Conservation (phyloP, 2,113 vertebrate species). For the Nansenia antarctica region DNA sequence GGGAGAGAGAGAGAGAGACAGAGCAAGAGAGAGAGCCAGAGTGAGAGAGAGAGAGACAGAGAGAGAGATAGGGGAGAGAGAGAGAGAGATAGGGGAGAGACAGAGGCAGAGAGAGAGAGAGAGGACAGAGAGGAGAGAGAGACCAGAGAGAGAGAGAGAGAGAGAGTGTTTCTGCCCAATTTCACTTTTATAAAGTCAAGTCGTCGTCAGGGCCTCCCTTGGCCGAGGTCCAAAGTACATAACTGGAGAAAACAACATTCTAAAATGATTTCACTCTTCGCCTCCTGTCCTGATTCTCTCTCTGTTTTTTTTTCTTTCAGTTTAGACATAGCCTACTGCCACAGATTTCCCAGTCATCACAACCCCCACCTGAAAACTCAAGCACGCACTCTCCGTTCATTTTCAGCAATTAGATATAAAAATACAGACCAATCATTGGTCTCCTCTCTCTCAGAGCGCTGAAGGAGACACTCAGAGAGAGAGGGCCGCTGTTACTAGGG, state of each 20-base stretch:
- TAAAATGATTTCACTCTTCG: neutral
- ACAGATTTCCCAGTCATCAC: slow-evolving; percentile 56
- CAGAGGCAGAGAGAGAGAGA: too few species aligned
- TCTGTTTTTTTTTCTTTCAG: slow-evolving; percentile 29
- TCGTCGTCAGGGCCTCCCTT: too few species aligned
- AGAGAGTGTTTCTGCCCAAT: too few species aligned
- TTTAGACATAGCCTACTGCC: slow-evolving; percentile 55
- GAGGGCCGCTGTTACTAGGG: slow-evolving; percentile 70
- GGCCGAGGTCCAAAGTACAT: too few species aligned
- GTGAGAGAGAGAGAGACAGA: too few species aligned
- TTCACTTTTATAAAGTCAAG: too few species aligned
- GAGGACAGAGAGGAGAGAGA: too few species aligned
- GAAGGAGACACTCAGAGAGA: slow-evolving; percentile 57
- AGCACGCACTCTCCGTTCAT: slow-evolving; percentile 61
- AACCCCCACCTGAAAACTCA: slow-evolving; percentile 60
- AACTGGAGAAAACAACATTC: neutral
- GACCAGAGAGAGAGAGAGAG: too few species aligned
- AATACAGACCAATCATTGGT: slow-evolving; percentile 76
- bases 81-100: too few species aligned
- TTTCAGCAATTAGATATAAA: slow-evolving; percentile 76
- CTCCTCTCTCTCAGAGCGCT: slow-evolving; percentile 37
- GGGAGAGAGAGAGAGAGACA: too few species aligned
- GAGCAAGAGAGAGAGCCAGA: too few species aligned
- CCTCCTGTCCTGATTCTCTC: neutral
- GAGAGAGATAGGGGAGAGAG: too few species aligned